Percentiles rank a stretch among this genome's conserved stretches.
Evolutionary conservation across 2,113 vertebrate species (phyloP).

Genomic region (Capricornis sumatraensis): DNA sequence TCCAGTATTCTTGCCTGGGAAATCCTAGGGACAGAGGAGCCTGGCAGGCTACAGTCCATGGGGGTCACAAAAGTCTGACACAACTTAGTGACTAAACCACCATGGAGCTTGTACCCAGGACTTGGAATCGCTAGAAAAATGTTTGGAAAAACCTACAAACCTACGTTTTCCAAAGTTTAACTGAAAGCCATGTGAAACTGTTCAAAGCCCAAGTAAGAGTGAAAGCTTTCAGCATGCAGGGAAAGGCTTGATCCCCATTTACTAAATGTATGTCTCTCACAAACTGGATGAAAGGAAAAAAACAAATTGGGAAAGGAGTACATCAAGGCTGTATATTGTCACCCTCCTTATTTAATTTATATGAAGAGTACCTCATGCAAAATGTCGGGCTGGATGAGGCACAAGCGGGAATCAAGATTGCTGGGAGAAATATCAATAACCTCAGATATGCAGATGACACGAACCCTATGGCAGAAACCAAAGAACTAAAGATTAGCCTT

Average conservation of each 20-base stretch:
- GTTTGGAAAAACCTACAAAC: background rate
- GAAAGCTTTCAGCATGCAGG: background rate
- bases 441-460: background rate
- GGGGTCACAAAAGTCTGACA: background rate
- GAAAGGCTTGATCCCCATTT: background rate
- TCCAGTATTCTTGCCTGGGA: background rate
- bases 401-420: background rate
- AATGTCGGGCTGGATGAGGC: background rate
- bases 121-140: background rate
- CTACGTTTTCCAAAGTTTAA: background rate
- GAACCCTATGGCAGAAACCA: background rate
- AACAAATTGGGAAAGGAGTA: background rate
- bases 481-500: background rate
- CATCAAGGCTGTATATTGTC: background rate
- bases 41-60: background rate
- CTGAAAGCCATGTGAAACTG: background rate
- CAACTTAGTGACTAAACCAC: background rate
- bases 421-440: background rate
- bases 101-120: background rate
- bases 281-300: background rate
- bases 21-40: background rate
- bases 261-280: background rate
- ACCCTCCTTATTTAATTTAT: background rate
- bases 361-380: background rate
- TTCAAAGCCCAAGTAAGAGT: background rate